Base-by-base conservation (phyloP, 2,888 invertebrate genomes). In the Darwinula stevensoni region DNA sequence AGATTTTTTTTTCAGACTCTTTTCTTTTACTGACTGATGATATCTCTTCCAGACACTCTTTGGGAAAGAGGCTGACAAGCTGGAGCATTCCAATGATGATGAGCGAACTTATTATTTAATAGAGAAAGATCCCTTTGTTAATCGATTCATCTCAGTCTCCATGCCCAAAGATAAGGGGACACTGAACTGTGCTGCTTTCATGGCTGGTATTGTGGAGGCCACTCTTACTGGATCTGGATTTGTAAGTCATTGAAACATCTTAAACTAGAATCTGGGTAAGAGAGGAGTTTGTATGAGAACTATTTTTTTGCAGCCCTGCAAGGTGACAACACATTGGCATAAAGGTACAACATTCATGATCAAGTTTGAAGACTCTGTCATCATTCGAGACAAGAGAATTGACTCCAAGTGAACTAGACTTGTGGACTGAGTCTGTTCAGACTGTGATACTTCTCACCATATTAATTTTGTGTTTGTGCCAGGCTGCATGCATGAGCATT, bases 291-390 rank as follows among this genome's bases (percentile, higher is more conserved):
- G n/a, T n/a, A n/a, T 22, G 22, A n/a, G n/a, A 22, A 22, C n/a
- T n/a, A 6, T 43, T 44, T 40, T 39, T 31, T 67, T 69, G 37
- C 57, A 94, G 91, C 74, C 88, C 3, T 84, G 86, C 27, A 91
- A 91, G 57, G 94, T 97, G 4, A 75, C 88, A 1, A 88, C 91
- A 1, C 91, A 94, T 51, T 94, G 91, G 88, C 94, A 97, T 51
- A 88, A 94, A 51, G 97, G 91, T 27, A 94, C 94, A 5, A 91
- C 94, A 0, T 97, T 91, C 49, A 86, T 94, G 78, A 84, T 97
- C 5, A 84, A 86, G 53, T 88, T 91, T 53, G 88, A 91, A 42
- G 86, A 88, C 47, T 64, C 70, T 17, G 86, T 88, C 32, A 72
- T 86, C 41, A 59, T 69, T 3, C 61, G 86, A 42, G 86, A 88